Evolutionary conservation across 2,888 invertebrate genomes (phyloP), one percentile per base, ranked within the genome.

Genomic region (Sinhomidia bicolor): DNA sequence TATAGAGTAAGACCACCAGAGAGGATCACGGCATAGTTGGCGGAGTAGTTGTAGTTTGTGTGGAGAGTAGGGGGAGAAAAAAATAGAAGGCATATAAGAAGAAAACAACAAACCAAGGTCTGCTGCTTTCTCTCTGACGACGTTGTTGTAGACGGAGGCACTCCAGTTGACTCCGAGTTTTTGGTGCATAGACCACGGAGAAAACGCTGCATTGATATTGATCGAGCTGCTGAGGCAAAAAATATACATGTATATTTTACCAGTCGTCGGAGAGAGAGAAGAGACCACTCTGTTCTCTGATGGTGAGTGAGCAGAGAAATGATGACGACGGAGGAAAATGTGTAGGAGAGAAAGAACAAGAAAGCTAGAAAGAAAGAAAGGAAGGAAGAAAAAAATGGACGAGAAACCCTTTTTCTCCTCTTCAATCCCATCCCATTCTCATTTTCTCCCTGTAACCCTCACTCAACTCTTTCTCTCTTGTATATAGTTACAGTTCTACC

Each of bases 201-300:
- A 91, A 89, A 92, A 92, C 92, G 92, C 92, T 92, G 91, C 91
- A 92, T 92, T 91, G 91, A 91, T 91, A 92, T 92, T 91, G 91
- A 92, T 91, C 91, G 91, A 92, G 90, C 85, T 81, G 81, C 83
- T 26, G 76, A 89, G 60, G 85, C 80, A 85, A 85, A 89, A 89
- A 84, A 88, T 54, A 47, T 26, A 80, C n/a, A 47, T 74, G 62
- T 65, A 32, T 36, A 36, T 36, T 0, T 9, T n/a, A n/a, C n/a
- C n/a, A n/a, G n/a, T n/a, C n/a, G 51, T 23, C 47, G 3, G 29
- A 78, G 47, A 78, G 78, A 20, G 51, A 76, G 51, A 36, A 54
- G 20, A 78, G n/a, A n/a, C n/a, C n/a, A n/a, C 32, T 47, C 14
- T 26, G 74, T 26, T n/a, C n/a, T n/a, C n/a, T n/a, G n/a, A n/a